These are phyloP conservation scores for Xylocopa sonorina DNA, from an alignment of 1,140 invertebrate species.

Conservation along the genomic window DNA sequence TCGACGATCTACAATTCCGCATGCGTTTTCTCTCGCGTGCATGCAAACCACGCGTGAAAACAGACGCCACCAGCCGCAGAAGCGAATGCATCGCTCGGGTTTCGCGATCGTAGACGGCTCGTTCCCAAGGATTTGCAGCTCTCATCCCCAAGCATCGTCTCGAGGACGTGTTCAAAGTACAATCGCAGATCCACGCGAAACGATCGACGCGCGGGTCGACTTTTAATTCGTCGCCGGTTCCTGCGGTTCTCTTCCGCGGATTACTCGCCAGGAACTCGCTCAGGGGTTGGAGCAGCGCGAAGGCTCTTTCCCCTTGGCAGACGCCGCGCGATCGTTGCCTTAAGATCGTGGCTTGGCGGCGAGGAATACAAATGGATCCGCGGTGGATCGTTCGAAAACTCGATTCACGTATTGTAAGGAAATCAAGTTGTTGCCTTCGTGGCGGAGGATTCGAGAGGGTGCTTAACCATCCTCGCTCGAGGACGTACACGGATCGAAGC, in stretches of 20 bases:
- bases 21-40: conserved; percentile 9
- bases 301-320: not conserved
- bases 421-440: not conserved
- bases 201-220: conserved; percentile 9
- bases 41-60: no score
- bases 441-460: not conserved
- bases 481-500: not conserved
- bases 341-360: conserved; percentile 9
- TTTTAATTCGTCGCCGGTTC: conserved; percentile 9
- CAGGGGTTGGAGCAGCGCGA: not conserved
- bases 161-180: conserved; percentile 24
- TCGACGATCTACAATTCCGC: no score
- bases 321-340: conserved; percentile 34
- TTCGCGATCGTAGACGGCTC: not conserved
- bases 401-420: not conserved
- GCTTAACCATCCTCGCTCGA: no score
- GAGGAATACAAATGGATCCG: conserved; percentile 19
- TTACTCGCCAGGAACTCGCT: conserved; percentile 20
- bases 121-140: not conserved
- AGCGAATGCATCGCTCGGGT: conserved; percentile 4
- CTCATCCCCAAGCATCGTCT: conserved; percentile 18
- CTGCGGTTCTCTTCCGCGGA: not conserved
- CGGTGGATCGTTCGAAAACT: not conserved
- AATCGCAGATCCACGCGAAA: not conserved
- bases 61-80: conserved; percentile 13